phyloP scores from a whole-genome alignment of 2,888 invertebrate genomes.

The Orchesella flavescens region DNA sequence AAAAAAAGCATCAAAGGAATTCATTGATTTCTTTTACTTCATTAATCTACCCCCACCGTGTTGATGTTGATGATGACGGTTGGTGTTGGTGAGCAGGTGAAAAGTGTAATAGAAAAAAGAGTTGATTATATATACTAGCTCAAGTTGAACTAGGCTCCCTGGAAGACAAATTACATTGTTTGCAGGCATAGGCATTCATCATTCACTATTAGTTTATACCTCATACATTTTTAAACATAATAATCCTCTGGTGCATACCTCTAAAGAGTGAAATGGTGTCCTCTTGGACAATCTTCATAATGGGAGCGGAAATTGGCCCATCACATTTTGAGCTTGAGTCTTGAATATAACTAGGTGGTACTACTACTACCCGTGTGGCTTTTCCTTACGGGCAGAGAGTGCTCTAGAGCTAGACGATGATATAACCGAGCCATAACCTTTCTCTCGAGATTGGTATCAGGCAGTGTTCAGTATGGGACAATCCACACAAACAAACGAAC shows the following conservation, averaged over 20 bases:
- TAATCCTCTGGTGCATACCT: not conserved
- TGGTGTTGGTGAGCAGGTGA: constrained; percentile 14
- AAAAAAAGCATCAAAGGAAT: constrained; percentile 17
- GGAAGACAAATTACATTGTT: constrained; percentile 36
- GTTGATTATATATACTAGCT: constrained; percentile 39
- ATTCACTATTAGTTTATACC: constrained; percentile 2
- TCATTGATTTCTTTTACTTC: constrained; percentile 55
- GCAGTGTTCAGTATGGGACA: not conserved
- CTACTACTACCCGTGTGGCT: too few relatives aligned
- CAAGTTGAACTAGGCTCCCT: not conserved
- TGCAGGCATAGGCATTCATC: constrained; percentile 34
- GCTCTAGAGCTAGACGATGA: too few relatives aligned
- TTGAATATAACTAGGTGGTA: too few relatives aligned
- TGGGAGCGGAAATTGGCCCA: constrained; percentile 19
- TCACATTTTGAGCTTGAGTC: not conserved
- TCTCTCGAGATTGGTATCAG: too few relatives aligned
- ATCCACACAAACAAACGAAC: not conserved
- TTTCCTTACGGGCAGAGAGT: too few relatives aligned
- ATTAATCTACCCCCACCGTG: constrained; percentile 38
- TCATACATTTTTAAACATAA: not conserved
- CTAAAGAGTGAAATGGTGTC: not conserved
- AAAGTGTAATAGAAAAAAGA: constrained; percentile 20
- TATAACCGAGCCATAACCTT: too few relatives aligned
- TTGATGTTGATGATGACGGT: constrained; percentile 42
- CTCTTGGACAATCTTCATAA: not conserved